Evolutionary conservation across 2,113 vertebrate species (phyloP).

Genomic region (Ictalurus punctatus): DNA sequence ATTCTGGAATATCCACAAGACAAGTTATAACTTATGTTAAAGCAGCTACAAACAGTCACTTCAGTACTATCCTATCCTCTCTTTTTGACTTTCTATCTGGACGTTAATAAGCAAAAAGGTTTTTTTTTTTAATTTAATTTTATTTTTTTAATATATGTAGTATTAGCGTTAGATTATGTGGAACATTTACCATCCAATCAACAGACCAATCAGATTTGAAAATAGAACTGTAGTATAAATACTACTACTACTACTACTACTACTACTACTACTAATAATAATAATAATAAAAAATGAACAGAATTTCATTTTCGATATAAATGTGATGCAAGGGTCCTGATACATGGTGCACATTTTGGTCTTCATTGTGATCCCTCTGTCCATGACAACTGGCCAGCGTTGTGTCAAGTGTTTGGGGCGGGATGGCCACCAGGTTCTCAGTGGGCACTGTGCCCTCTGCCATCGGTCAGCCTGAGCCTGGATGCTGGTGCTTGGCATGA

Average conservation of each 20-base stretch:
- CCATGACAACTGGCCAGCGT: slow-evolving; percentile 10
- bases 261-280: no score
- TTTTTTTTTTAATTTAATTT: no score
- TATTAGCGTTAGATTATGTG: background rate
- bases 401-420: slow-evolving; percentile 27
- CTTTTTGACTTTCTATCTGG: background rate
- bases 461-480: slow-evolving; percentile 56
- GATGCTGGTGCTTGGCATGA: slow-evolving; percentile 69
- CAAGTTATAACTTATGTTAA: background rate
- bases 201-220: background rate
- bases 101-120: background rate
- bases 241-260: no score
- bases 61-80: background rate
- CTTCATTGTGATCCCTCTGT: background rate
- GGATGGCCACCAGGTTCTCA: slow-evolving; percentile 65
- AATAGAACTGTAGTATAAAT: background rate
- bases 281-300: background rate
- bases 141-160: background rate
- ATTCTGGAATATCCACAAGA: background rate
- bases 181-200: background rate
- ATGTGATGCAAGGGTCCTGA: background rate
- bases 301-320: background rate
- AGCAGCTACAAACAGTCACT: background rate
- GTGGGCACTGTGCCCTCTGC: slow-evolving; percentile 56
- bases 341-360: background rate